Evolutionary conservation across 2,113 vertebrate genomes (phyloP).

Genomic region (Perca fluviatilis): DNA sequence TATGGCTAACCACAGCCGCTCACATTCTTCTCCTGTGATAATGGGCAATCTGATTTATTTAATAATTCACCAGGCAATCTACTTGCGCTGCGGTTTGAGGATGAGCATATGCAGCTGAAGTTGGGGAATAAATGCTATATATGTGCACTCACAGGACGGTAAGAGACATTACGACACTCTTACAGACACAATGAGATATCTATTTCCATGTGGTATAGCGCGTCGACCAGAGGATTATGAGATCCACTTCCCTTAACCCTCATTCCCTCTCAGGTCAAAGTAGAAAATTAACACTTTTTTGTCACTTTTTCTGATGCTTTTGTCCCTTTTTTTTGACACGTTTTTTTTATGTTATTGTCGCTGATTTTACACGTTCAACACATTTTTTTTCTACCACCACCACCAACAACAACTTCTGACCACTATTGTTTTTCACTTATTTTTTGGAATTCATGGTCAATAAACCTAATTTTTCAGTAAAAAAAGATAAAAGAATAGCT

Average conservation of each 20-base stretch:
- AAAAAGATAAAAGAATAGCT: no score
- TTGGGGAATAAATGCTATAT: conserved; percentile 59
- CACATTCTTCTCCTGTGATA: conserved; percentile 48
- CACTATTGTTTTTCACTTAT: no score
- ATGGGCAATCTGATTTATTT: conserved; percentile 76
- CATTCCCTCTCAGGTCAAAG: no score
- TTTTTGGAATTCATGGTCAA: no score
- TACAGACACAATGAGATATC: conserved; percentile 12
- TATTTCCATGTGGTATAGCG: conserved; percentile 9
- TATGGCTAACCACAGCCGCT: conserved; percentile 27
- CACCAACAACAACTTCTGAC: no score
- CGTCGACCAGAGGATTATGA: background rate
- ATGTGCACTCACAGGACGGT: conserved; percentile 26
- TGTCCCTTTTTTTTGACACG: no score
- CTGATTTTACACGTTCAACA: no score
- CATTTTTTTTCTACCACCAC: no score
- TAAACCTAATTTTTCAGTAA: no score
- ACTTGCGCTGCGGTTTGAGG: conserved; percentile 60
- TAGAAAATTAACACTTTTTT: no score
- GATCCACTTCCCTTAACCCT: conserved; percentile 19
- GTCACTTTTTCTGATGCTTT: no score
- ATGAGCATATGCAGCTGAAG: conserved; percentile 22
- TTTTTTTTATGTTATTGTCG: no score
- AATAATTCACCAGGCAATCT: conserved; percentile 85
- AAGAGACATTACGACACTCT: conserved; percentile 24